Base-by-base conservation (phyloP, 2,888 invertebrate genomes). In the Busseola fusca region DNA sequence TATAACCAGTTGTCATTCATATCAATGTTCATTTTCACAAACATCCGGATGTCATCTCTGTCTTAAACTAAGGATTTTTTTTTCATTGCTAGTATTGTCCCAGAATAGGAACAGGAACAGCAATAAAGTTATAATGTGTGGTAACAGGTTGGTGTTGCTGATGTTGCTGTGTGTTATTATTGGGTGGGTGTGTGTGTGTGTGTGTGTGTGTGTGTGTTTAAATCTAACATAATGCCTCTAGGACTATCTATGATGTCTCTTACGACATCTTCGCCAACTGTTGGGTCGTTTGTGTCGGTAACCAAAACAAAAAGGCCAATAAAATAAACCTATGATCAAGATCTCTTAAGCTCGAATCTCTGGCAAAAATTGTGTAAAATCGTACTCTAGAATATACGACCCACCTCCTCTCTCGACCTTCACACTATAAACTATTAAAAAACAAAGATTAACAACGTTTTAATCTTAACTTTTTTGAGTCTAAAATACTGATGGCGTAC, bases 391-490 rank as follows among this genome's bases (percentile, higher is more conserved):
- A 72, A 60, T 50, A 60, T 37, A 80, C 67, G 76, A 30, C 63
- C 66, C 56, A 83, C 42, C 66, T 76, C 42, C 66, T 76, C 48
- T 30, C 12, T 57, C 40, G 57, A 69, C 85, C 75, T 76, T 76
- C 60, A 66, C 57, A 56, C 25, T 16, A 65, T 2, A 64, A 56
- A 64, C 40, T 57, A 52, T 69, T 64, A n/a, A 21, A 63, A 83
- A 69, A 25, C 58, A 30, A 64, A 48, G 27, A 70, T 68, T 74
- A 69, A 78, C 52, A 75, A 56, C 42, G 16, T 76, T 68, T 68
- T 57, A 78, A 84, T 84, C 48, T 62, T n/a, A 62, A 71, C 59
- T 79, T 72, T 72, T 74, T 64, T 12, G 30, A 66, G 59, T 48
- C 56, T 59, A 70, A 69, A 72, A 76, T 74, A 70, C 72, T 59